Percentiles rank a stretch among this genome's conserved stretches.
These are phyloP conservation scores for Aphelenchoides fujianensis DNA, from an alignment of 1,140 invertebrate species.

Conservation along the genomic window DNA sequence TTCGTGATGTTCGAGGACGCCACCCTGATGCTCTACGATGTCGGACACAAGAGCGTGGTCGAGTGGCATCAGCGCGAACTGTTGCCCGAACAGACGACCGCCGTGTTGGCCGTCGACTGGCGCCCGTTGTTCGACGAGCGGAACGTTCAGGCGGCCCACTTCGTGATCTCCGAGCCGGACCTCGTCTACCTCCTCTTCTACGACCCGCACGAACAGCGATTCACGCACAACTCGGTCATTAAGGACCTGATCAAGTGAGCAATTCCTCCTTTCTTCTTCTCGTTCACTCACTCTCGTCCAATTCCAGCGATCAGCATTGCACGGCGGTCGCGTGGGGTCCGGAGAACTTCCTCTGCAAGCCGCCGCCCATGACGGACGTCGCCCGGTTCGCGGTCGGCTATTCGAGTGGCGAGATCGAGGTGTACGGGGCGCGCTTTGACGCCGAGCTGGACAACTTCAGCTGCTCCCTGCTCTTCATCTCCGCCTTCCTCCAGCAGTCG, in stretches of 20 bases:
- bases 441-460: not conserved
- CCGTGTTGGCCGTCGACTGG: not conserved
- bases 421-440: not conserved
- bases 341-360: not conserved
- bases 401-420: not conserved
- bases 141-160: conserved; percentile 3
- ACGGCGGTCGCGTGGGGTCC: conserved; percentile 12
- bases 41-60: not conserved
- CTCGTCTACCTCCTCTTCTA: conserved; percentile 5
- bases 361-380: not conserved
- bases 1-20: conserved; percentile 19
- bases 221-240: not conserved
- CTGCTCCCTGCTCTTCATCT: not conserved
- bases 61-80: not conserved
- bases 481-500: not conserved
- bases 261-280: not conserved
- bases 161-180: not conserved
- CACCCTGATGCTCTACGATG: not conserved
- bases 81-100: not conserved
- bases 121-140: not conserved
- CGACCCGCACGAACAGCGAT: conserved; percentile 7
- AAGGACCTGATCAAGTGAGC: conserved; percentile 13
- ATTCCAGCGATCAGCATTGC: conserved; percentile 10
- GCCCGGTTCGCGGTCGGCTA: not conserved
- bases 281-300: too few relatives aligned